Percentiles rank a stretch among this genome's conserved stretches.
Conservation (phyloP, 1,140 invertebrate species). For the Penaeus chinensis region DNA sequence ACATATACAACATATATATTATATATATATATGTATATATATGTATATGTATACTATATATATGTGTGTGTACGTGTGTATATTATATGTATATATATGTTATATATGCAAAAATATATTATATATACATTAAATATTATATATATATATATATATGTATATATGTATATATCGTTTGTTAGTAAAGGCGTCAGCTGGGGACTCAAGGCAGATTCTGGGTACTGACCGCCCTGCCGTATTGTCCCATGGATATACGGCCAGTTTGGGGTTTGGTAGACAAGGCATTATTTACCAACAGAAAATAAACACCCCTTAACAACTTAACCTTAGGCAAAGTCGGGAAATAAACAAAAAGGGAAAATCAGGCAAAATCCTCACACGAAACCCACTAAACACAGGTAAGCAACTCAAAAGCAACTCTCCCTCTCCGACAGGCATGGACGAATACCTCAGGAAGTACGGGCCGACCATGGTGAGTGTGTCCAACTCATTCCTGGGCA, state of each 20-base stretch:
- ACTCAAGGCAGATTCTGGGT: too few relatives aligned
- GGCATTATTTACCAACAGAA: too few relatives aligned
- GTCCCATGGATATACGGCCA: too few relatives aligned
- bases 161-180: slow-evolving; percentile 19
- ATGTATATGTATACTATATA: background rate
- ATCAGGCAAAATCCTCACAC: too few relatives aligned
- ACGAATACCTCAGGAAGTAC: slow-evolving; percentile 19
- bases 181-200: too few relatives aligned
- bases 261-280: too few relatives aligned
- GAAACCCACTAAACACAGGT: too few relatives aligned
- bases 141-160: slow-evolving; percentile 26
- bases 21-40: background rate
- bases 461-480: background rate
- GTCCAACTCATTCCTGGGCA: background rate
- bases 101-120: slow-evolving; percentile 1
- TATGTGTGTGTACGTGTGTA: background rate
- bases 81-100: background rate
- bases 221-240: too few relatives aligned
- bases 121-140: slow-evolving; percentile 19
- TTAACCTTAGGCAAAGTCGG: too few relatives aligned
- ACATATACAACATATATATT: background rate
- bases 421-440: background rate
- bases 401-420: too few relatives aligned
- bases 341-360: too few relatives aligned
- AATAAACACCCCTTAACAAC: too few relatives aligned